Base-by-base conservation (phyloP, 2,113 vertebrate genomes). In the Noturus placidus region DNA sequence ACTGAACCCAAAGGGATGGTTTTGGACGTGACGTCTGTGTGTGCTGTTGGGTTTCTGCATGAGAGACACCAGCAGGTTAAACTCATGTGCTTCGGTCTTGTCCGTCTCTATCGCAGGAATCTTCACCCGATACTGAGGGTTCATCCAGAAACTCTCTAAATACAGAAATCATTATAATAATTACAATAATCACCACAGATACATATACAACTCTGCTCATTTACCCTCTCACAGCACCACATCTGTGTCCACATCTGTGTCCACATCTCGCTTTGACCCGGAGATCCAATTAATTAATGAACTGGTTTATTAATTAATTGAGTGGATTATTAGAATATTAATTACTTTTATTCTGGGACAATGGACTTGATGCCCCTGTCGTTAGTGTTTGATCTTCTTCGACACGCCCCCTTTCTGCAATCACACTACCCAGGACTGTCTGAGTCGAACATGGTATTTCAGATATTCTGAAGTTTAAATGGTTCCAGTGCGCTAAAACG, bases 41-140 rank as follows among this genome's bases (percentile, higher is more conserved):
- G 92, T 91, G 46, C 93, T 93, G 85, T 93, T 92, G 0, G 92
- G 91, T 86, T 93, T 94, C 88, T 95, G 94, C 91, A 95, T 91
- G 33, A 95, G 92, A 85, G 94, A 93, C 78, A 95, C 88, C 46
- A 94, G 27, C 4, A 92, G 90, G 86, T 94, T 94, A 76, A 81
- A 74, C 0, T 59, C 85, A 0, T 72, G 42, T 0, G 77, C 20
- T 10, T 78, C 52, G 33, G 13, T 0, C 6, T 30, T 54, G 7
- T 79, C 63, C 19, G 2, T 77, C 80, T 56, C 65, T 25, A 15
- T 38, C 6, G 25, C 33, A 0, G 52, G 57, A 33, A 94, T 76
- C 52, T 82, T 89, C 35, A 95, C 19, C 4, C 86, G 89, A 85
- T 87, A 95, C 92, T 95, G 94, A 42, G 94, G 95, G 88, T 95